Base-by-base conservation (phyloP, 2,113 vertebrate genomes). In the Heptranchias perlo region DNA sequence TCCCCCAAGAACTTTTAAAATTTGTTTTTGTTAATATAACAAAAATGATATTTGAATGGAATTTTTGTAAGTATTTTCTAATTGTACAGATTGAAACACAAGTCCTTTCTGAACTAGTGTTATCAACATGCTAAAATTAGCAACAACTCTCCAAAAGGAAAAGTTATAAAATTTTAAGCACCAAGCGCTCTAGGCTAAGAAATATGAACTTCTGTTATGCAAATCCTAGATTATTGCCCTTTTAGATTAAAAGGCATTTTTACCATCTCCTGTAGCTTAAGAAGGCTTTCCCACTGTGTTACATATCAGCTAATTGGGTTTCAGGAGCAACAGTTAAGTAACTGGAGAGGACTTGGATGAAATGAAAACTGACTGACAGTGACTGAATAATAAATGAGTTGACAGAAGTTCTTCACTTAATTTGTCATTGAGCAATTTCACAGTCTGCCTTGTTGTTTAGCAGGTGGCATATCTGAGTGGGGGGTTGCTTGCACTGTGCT, bases 201-300 rank as follows among this genome's bases (percentile, higher is more conserved):
- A 67, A 69, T 47, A 47, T 94, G 94, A 35, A 49, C 89, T 61
- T 86, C 96, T 73, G 92, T 96, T 44, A 62, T 78, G 49, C 54
- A 92, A 84, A 93, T 96, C 69, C 73, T 95, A 87, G 52, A 95
- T 95, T 96, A 96, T 96, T 96, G 96, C 96, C 84, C 96, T 96
- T 86, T 95, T 96, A 95, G 64, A 95, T 96, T 95, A 69, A 96
- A 96, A 58, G 62, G 58, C 96, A n/a, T 25, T 64, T 47, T 44
- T 76, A 49, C 61, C 76, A 47, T 52, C 76, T 58, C 84, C 96
- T 92, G 64, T 89, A 61, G 28, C 52, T 69, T 64, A n/a, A 95
- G 35, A 84, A 84, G 67, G 52, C 44, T 69, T 25, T 78, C 28
- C 0, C 0, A 87, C 96, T 96, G 96, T 91, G 89, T 11, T 1